phyloP scores from a whole-genome alignment of 2,113 vertebrate genomes.

The Corythornis cristatus region DNA sequence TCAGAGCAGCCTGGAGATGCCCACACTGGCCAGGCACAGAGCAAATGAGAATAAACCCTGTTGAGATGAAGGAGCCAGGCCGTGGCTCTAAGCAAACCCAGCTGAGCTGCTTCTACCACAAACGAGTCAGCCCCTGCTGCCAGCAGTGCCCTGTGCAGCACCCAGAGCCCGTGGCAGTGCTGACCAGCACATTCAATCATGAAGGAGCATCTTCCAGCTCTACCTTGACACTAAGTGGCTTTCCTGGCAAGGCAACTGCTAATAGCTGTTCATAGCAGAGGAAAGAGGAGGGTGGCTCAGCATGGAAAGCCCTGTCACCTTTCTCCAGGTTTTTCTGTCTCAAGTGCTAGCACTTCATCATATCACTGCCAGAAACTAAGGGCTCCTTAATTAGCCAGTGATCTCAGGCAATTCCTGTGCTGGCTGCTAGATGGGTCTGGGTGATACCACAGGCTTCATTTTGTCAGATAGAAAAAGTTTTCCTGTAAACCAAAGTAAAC shows the following conservation, averaged over 20 bases:
- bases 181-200: rapidly evolving
- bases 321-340: neutral
- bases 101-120: neutral
- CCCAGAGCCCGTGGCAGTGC: rapidly evolving
- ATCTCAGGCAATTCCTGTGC: neutral
- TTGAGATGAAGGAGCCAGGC: neutral
- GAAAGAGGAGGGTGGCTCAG: neutral
- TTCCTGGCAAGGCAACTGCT: neutral
- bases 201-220: neutral
- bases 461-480: neutral
- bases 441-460: neutral
- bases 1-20: neutral
- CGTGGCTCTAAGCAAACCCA: neutral
- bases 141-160: rapidly evolving
- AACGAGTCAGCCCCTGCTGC: neutral
- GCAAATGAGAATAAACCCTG: neutral
- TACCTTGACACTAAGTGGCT: rapidly evolving
- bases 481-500: neutral
- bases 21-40: rapidly evolving
- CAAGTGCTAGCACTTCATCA: neutral
- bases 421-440: neutral
- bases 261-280: neutral
- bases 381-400: neutral
- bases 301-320: neutral
- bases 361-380: neutral